Conservation (phyloP, 2,113 vertebrate genomes). For the Mormoops blainvillei region DNA sequence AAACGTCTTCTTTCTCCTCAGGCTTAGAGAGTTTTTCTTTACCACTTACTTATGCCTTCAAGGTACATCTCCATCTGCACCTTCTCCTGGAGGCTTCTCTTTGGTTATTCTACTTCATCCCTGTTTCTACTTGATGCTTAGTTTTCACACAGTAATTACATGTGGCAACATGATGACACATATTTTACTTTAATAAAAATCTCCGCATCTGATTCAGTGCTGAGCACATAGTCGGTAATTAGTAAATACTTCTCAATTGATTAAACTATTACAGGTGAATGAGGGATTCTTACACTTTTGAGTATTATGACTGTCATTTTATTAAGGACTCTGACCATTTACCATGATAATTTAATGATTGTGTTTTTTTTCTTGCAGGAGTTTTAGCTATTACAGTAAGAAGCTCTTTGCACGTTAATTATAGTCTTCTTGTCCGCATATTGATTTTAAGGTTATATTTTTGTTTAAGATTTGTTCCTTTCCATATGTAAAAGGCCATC, state of each 20-base stretch:
- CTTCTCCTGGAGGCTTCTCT: neutral
- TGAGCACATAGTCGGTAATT: neutral
- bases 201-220: neutral
- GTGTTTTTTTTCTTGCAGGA: neutral
- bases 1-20: neutral
- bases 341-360: conserved; percentile 7
- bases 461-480: neutral
- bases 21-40: neutral
- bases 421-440: neutral
- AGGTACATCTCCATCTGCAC: neutral
- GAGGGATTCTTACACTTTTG: neutral
- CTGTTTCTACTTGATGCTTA: neutral
- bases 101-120: neutral
- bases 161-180: neutral
- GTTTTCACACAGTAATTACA: conserved; percentile 3
- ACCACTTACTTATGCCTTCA: neutral
- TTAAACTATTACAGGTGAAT: neutral
- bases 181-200: neutral
- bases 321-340: neutral
- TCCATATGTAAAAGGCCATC: neutral
- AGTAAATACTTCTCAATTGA: neutral
- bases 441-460: conserved; percentile 1
- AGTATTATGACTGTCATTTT: neutral
- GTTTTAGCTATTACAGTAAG: neutral
- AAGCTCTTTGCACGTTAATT: conserved; percentile 15